Conservation (phyloP, 2,888 invertebrate species). For the Eudasyphora cyanicolor region DNA sequence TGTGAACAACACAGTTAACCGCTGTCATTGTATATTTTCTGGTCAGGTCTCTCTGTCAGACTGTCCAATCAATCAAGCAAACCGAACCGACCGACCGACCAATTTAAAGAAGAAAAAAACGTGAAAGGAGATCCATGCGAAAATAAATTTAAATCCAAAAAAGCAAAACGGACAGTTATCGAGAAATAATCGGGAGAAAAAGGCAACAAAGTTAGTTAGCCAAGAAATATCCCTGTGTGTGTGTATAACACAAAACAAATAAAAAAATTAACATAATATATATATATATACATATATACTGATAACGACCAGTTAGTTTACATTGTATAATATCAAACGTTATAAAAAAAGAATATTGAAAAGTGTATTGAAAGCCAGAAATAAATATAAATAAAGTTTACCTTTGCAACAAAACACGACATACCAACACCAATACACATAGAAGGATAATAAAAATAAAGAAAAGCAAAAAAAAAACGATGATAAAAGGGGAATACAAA, state of each 20-base stretch:
- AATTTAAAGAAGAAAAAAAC: background rate
- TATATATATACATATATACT: no score
- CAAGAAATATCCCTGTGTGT: background rate
- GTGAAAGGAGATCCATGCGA: background rate
- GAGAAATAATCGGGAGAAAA: background rate
- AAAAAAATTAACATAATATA: no score
- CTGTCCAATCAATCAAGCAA: background rate
- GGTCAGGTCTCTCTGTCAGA: background rate
- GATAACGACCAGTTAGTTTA: background rate
- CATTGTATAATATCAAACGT: background rate
- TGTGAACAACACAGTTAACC: background rate
- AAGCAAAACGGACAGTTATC: background rate
- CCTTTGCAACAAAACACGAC: background rate
- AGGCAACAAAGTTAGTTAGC: background rate
- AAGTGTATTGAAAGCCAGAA: background rate
- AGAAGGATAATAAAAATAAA: background rate
- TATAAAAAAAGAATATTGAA: background rate
- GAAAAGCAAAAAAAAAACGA: background rate
- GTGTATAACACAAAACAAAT: constrained; percentile 1
- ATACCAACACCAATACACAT: background rate
- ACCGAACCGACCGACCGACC: background rate
- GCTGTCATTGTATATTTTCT: background rate
- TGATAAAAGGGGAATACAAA: background rate
- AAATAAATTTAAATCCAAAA: no score
- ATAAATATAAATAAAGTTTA: no score